phyloP scores from a whole-genome alignment of 2,797 vertebrate genomes.

The Gastrophryne carolinensis region DNA sequence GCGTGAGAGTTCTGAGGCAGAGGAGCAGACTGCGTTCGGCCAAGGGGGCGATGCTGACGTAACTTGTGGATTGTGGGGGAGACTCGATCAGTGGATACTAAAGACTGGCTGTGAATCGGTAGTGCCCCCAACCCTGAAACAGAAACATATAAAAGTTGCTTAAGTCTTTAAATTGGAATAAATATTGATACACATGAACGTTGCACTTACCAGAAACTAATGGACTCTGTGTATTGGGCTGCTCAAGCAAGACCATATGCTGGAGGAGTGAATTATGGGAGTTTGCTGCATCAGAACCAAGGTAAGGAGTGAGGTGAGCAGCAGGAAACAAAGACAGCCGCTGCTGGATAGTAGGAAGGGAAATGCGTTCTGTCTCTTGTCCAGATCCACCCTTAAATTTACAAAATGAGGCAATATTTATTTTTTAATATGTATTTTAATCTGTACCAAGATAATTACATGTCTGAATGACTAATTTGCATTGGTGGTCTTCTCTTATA shows the following conservation, averaged over 20 bases:
- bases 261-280: constrained; percentile 87
- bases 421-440: too few relatives aligned
- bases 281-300: constrained; percentile 76
- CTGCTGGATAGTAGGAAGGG: constrained; percentile 81
- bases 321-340: constrained; percentile 85
- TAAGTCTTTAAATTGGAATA: neutral
- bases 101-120: constrained; percentile 77
- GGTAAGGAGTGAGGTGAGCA: constrained; percentile 87
- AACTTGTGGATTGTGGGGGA: constrained; percentile 93
- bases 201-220: constrained; percentile 82
- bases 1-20: constrained; percentile 94
- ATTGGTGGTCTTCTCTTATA: too few relatives aligned
- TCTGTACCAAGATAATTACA: too few relatives aligned
- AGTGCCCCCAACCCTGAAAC: constrained; percentile 80
- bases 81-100: constrained; percentile 71
- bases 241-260: constrained; percentile 93
- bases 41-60: constrained; percentile 90
- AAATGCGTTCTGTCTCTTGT: constrained; percentile 84
- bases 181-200: too few relatives aligned
- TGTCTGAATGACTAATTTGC: too few relatives aligned
- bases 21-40: constrained; percentile 93
- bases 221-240: constrained; percentile 77
- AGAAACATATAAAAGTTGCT: constrained; percentile 60
- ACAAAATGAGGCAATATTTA: rapidly evolving
- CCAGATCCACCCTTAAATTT: constrained; percentile 74